These are phyloP conservation scores for Oryzias sinensis DNA, from an alignment of 2,797 vertebrate genomes.

Conservation along the genomic window DNA sequence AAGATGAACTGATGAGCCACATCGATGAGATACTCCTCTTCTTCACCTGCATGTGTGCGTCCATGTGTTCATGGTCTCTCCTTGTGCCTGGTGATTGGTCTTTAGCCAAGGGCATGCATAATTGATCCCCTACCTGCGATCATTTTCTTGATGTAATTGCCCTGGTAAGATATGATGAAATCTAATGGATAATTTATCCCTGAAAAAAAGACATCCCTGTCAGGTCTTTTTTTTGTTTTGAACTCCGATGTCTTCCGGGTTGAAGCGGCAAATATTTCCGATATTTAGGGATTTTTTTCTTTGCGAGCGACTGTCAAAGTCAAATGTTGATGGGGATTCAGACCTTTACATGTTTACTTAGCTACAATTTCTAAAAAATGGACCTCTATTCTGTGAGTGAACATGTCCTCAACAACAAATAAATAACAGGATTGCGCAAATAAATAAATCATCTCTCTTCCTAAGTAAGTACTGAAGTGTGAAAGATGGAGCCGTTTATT, in stretches of 20 bases:
- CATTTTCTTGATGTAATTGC: conserved; percentile 99
- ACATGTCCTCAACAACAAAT: too few species aligned
- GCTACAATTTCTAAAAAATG: too few species aligned
- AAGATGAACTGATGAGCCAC: conserved; percentile 99
- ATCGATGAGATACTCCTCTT: conserved; percentile 91
- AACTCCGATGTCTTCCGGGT: conserved; percentile 1
- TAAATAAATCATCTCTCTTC: too few species aligned
- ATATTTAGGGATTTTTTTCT: neutral
- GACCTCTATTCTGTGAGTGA: too few species aligned
- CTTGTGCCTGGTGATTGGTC: conserved; percentile 92
- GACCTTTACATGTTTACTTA: too few species aligned
- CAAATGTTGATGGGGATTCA: neutral
- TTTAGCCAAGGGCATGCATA: conserved; percentile 97
- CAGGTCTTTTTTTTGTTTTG: conserved; percentile 32
- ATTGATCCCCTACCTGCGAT: conserved; percentile 96
- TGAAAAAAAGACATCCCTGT: conserved; percentile 81
- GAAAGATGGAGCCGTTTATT: too few species aligned
- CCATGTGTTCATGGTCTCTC: conserved; percentile 77
- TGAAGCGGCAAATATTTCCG: conserved; percentile 1
- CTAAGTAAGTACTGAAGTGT: too few species aligned
- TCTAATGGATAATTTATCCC: conserved; percentile 96
- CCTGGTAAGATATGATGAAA: conserved; percentile 98
- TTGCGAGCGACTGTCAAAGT: neutral
- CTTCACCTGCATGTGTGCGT: conserved; percentile 43
- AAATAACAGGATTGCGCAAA: too few species aligned